A percentile compares a stretch with the other conserved stretches of the same genome.
phyloP scores from a whole-genome alignment of 64 coral and sea anemone genomes.

The Dendronephthya gigantea region DNA sequence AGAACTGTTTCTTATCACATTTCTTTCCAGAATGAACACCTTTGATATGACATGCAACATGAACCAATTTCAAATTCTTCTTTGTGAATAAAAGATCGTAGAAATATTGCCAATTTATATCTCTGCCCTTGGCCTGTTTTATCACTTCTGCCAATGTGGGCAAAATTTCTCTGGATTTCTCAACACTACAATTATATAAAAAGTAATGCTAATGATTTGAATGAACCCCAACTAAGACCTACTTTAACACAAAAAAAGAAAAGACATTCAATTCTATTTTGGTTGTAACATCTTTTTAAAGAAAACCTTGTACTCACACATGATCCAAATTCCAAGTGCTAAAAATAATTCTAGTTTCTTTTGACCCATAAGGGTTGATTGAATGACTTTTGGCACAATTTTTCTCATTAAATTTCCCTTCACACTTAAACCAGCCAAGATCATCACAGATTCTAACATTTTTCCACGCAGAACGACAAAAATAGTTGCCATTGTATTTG shows the following conservation, averaged over 20 bases:
- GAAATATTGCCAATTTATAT: constrained; percentile 81
- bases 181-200: constrained; percentile 47
- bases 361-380: constrained; percentile 92
- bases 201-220: background rate
- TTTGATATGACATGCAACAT: constrained; percentile 82
- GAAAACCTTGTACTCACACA: constrained; percentile 53
- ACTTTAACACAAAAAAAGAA: no score
- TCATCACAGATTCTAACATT: constrained; percentile 54
- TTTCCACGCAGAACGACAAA: constrained; percentile 47
- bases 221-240: no score
- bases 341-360: constrained; percentile 67
- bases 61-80: constrained; percentile 83
- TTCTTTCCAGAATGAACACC: constrained; percentile 63
- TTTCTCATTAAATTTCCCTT: constrained; percentile 52
- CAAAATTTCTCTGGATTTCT: constrained; percentile 84
- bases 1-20: constrained; percentile 58
- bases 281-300: no score
- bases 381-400: constrained; percentile 49
- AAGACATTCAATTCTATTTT: no score
- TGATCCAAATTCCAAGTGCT: constrained; percentile 98
- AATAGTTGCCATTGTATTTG: constrained; percentile 67
- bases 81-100: constrained; percentile 74
- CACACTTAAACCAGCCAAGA: constrained; percentile 72
- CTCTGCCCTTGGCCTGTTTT: constrained; percentile 53
- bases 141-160: constrained; percentile 54